Conservation (phyloP, 2,113 vertebrate species). For the Clarias magur region DNA sequence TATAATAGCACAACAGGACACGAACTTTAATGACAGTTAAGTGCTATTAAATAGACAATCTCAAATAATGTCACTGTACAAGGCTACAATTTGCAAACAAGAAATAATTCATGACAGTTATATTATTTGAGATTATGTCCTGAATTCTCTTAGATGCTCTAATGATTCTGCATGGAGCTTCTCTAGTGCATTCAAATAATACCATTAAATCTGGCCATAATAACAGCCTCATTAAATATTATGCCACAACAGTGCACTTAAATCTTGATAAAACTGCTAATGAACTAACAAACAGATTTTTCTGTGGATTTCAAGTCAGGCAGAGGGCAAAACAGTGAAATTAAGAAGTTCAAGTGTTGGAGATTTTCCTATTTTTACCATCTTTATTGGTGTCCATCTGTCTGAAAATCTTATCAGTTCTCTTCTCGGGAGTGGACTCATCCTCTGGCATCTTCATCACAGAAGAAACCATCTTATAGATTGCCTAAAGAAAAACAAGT, state of each 20-base stretch:
- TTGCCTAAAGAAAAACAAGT: constrained; percentile 19
- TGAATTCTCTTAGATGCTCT: background rate
- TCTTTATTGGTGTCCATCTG: constrained; percentile 83
- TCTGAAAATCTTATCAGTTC: constrained; percentile 87
- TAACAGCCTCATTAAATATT: background rate
- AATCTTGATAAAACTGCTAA: background rate
- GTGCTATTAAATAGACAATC: background rate
- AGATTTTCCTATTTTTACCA: background rate
- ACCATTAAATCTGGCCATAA: background rate
- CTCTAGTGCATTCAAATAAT: background rate
- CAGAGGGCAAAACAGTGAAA: background rate
- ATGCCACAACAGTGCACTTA: background rate
- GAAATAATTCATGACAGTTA: background rate
- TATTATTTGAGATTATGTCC: background rate
- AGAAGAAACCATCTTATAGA: constrained; percentile 50
- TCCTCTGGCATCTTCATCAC: constrained; percentile 58
- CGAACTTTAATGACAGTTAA: background rate
- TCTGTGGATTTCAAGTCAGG: background rate
- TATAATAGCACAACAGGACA: background rate
- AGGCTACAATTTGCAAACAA: background rate
- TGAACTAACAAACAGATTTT: background rate
- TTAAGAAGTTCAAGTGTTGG: background rate
- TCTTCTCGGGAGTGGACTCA: constrained; percentile 74
- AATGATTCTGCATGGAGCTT: background rate
- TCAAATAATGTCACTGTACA: background rate